Base-by-base conservation (phyloP, 2,797 vertebrate genomes). In the Melanotaenia pygmaea region DNA sequence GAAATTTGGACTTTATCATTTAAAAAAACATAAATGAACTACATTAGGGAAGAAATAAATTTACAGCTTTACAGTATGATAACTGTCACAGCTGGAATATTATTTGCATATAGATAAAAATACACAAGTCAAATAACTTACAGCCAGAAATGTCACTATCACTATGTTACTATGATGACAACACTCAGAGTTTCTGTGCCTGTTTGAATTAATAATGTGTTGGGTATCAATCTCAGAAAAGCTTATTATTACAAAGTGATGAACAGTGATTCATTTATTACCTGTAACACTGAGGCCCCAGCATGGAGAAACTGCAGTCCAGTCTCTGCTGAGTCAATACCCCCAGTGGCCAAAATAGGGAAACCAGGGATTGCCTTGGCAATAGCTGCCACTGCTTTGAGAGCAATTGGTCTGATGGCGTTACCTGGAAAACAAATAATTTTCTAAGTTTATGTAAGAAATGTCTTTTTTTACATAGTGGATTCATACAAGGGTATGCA, bases 321-420 rank as follows among this genome's bases (percentile, higher is more conserved):
- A 0, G 94, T 86, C 72, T 99, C 97, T 56, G 98, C 98, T 10
- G 97, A 99, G 87, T 98, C 97, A 0, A 99, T 98, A 35, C 97
- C 98, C 45, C 98, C 96, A 0, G 98, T 98, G 57, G 97, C 98
- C 86, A 98, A 75, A 70, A 99, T 74, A 22, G 96, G 96, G 83
- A 98, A 97, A 53, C 93, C 96, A 3, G 97, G 96, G 80, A 98
- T 83, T 9, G 95, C 96, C 20, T 50, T 92, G 37, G 92, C 96
- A 24, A 99, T 96, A 75, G 96, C 92, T 0, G 96, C 96, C 32
- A 98, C 97, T 0, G 97, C 97, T 18, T 94, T 94, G 51, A 99
- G 94, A n/a, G 94, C 93, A 0, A 99, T 97, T 58, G 97, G 97
- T 82, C 96, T 93, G 77, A 98, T 95, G 0, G 97, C 96, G 3